Conservation (phyloP, 2,797 vertebrate genomes). For the Choloepus didactylus region DNA sequence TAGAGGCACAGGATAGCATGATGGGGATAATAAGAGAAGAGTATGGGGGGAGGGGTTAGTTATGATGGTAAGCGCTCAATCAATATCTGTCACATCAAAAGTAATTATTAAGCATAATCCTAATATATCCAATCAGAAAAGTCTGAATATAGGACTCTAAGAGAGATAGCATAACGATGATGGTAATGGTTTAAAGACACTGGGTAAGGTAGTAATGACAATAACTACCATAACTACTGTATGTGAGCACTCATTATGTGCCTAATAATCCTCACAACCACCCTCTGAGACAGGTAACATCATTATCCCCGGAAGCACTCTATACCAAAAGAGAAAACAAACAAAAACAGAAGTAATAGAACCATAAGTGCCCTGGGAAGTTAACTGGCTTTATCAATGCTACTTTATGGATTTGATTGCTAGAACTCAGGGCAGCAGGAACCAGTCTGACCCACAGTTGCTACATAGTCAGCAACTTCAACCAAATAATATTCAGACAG, state of each 20-base stretch:
- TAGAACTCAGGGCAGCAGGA: not conserved
- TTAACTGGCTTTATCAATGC: not conserved
- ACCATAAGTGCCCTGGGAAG: not conserved
- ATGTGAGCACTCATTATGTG: not conserved
- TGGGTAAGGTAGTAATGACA: not conserved
- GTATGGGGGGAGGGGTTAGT: no score
- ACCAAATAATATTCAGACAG: not conserved
- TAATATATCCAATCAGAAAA: not conserved
- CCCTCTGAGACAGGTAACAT: not conserved
- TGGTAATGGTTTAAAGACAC: not conserved
- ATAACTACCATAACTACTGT: not conserved
- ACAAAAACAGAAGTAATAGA: not conserved
- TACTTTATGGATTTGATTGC: not conserved
- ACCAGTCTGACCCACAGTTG: not conserved
- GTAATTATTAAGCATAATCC: not conserved
- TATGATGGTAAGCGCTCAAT: accelerated
- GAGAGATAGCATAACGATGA: not conserved
- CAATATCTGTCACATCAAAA: not conserved
- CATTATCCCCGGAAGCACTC: not conserved
- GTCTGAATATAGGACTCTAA: not conserved
- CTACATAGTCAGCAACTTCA: not conserved
- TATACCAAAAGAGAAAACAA: not conserved
- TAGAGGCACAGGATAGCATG: not conserved
- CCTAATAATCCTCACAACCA: not conserved
- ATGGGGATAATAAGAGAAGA: not conserved